Evolutionary conservation across 2,113 vertebrate genomes (phyloP), one percentile per base, ranked within the genome.

Genomic region (Clupea harengus): DNA sequence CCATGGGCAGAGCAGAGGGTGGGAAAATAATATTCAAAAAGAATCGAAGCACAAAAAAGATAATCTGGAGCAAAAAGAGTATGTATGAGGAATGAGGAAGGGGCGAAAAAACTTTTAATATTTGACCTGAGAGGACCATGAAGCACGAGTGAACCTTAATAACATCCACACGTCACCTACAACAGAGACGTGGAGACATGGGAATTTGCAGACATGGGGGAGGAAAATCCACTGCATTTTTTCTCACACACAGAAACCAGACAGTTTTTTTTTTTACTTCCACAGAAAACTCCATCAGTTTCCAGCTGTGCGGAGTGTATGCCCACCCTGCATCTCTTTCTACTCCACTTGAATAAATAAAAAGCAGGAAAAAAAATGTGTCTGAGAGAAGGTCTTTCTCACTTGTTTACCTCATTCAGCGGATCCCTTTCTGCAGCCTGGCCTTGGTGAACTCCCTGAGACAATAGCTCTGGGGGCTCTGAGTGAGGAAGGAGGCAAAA

Each of bases 281-380:
- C 92, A 92, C 83, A 0, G 89, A 92, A 90, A 89, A 90, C 90
- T 86, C 91, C 88, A 93, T 92, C 90, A 91, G 90, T 87, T 85
- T 94, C 94, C 93, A 94, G 92, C 93, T 93, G 93, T 93, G 94
- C 91, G 89, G 89, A 82, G 88, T 91, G 90, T 91, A 92, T 89
- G 91, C 88, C 89, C 92, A 32, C 90, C 90, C 88, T 90, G 91
- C 88, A 90, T 46, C 11, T 88, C 88, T 93, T 91, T 92, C 92
- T 90, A 86, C 87, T 87, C 64, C 87, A 67, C 90, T 89, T 91
- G 90, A 92, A 93, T 92, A 92, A 94, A 94, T 92, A 92, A 90
- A 92, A 92, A 87, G 88, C 90, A 91, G 87, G 81, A 81, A 5
- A 2, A 15, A 32, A 64, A 75, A 15, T 32, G 28, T 39, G 89